These are phyloP conservation scores for Tetranychus urticae DNA, from an alignment of 1,140 invertebrate genomes.

Conservation along the genomic window DNA sequence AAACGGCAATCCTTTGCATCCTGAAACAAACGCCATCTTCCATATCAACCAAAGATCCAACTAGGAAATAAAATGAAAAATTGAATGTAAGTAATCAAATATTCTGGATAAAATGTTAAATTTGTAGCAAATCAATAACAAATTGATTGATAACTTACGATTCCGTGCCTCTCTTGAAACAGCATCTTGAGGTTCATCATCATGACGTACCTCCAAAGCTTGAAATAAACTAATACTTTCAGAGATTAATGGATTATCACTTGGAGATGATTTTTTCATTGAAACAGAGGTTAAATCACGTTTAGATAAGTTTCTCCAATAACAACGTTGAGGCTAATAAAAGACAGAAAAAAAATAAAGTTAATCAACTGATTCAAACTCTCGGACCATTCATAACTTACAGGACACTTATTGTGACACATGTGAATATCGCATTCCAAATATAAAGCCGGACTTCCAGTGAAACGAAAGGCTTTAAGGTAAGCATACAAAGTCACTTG, in stretches of 20 bases:
- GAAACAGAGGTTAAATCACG: slow-evolving; percentile 9
- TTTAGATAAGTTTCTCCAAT: slow-evolving; percentile 41
- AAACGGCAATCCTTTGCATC: background rate
- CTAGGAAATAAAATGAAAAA: background rate
- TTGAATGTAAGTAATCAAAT: background rate
- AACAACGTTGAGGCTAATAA: slow-evolving; percentile 61
- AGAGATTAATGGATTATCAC: slow-evolving; percentile 25
- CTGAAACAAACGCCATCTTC: background rate
- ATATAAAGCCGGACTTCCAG: slow-evolving; percentile 54
- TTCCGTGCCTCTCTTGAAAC: slow-evolving; percentile 26
- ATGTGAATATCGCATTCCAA: slow-evolving; percentile 82
- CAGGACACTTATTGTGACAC: slow-evolving; percentile 78
- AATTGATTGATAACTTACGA: background rate
- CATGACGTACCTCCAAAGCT: slow-evolving; percentile 56
- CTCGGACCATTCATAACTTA: slow-evolving; percentile 25
- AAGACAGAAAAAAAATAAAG: background rate
- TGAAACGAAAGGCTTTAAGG: slow-evolving; percentile 63
- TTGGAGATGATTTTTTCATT: background rate
- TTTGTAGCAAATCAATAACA: background rate
- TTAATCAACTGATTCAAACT: background rate
- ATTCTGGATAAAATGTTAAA: background rate
- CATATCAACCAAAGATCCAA: background rate
- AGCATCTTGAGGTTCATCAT: slow-evolving; percentile 33
- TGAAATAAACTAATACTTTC: slow-evolving; percentile 74
- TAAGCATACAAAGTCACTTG: slow-evolving; percentile 58